These are phyloP conservation scores for Smittia sp. DNA, from an alignment of 2,888 invertebrate genomes.

Conservation along the genomic window DNA sequence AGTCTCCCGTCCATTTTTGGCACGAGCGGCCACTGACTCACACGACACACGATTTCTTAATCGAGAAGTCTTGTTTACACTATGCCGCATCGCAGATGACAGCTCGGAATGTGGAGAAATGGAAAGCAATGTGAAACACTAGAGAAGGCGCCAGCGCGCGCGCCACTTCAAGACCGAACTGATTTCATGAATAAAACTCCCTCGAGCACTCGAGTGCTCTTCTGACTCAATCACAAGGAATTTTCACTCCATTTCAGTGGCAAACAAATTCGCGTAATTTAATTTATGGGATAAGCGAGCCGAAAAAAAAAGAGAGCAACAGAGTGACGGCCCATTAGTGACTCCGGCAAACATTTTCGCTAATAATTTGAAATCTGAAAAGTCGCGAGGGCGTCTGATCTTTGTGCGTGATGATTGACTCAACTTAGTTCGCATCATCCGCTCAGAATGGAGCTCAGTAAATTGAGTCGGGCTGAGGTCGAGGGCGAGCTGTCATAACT, in stretches of 20 bases:
- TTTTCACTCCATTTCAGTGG: background rate
- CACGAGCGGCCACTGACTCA: background rate
- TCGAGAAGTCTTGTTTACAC: background rate
- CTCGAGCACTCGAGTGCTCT: too few relatives aligned
- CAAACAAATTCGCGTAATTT: background rate
- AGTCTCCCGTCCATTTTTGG: background rate
- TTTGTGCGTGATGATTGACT: too few relatives aligned
- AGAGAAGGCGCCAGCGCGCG: slow-evolving; percentile 24
- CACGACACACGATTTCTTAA: background rate
- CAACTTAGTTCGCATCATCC: too few relatives aligned
- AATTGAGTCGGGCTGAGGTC: too few relatives aligned
- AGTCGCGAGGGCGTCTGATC: too few relatives aligned
- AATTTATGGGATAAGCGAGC: background rate
- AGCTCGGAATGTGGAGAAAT: slow-evolving; percentile 16
- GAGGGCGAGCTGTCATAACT: too few relatives aligned
- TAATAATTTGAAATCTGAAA: background rate
- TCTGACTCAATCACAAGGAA: slow-evolving; percentile 1
- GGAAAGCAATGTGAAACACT: background rate
- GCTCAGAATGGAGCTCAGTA: too few relatives aligned
- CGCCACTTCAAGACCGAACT: background rate
- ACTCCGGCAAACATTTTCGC: background rate
- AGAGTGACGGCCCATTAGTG: slow-evolving; percentile 1
- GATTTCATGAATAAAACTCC: background rate
- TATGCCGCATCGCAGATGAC: slow-evolving; percentile 29
- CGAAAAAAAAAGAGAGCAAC: slow-evolving; percentile 6